Evolutionary conservation across 2,113 vertebrate genomes (phyloP), one percentile per base, ranked within the genome.

Genomic region (Pica pica): DNA sequence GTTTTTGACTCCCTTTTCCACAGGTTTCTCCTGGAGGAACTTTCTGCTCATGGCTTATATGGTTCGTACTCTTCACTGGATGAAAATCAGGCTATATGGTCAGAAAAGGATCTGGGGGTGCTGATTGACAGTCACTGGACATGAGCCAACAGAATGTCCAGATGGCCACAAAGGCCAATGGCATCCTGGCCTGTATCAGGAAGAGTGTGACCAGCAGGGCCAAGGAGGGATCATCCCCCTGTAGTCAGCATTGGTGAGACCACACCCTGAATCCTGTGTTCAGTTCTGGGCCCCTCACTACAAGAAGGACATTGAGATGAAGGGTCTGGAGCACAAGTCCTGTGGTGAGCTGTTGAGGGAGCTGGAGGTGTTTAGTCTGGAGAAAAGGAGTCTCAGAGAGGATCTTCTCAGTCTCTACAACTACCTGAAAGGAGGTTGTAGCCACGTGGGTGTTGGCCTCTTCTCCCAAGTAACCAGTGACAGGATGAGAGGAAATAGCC

Each of bases 201-300:
- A 64, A n/a, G 5, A 23, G 6, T 13, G 41, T 64, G 15, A 15
- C 15, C 69, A 56, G 21, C 12, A 19, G 19, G 10, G 12, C 23
- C n/a, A 56, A 47, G 30, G 15, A 56, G 11, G 10, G 23, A 23
- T 47, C n/a, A 33, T 7, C 6, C 3, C 19, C 23, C 15, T 47
- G 69, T 23, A 55, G 18, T 8, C 1, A 0, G 5, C 23, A 41
- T 2, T 65, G 30, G 23, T 0, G 0, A 18, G 41, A 23, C 18
- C n/a, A 55, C 23, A 39, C 18, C n/a, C 33, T 33, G 19, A 22
- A 28, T 16, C 10, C 50, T 47, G 19, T 33, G 17, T 17, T 47
- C 14, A 56, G 19, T 71, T 71, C 13, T 65, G 70, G 10, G 33
- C 8, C 35, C 12, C 30, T 16, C 42, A 41, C 16, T 20, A 7